Conservation (phyloP, 2,797 vertebrate species). For the Iguana delicatissima region DNA sequence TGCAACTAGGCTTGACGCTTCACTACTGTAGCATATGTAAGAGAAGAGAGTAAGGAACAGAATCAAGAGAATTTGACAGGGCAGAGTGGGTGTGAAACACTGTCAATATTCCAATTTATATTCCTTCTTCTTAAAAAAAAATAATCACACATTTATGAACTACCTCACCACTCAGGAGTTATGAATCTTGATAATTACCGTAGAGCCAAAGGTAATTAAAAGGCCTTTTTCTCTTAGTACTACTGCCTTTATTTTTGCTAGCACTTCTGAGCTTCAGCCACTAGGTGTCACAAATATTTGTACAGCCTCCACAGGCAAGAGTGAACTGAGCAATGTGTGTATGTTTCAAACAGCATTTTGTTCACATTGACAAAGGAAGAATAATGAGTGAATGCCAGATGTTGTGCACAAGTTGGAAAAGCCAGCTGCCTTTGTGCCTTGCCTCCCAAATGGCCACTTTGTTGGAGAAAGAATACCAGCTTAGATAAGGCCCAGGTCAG, state of each 20-base stretch:
- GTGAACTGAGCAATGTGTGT: neutral
- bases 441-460: too few relatives aligned
- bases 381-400: neutral
- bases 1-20: neutral
- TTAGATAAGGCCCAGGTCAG: neutral
- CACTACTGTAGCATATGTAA: neutral
- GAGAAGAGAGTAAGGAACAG: neutral
- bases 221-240: neutral
- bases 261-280: conserved; percentile 48
- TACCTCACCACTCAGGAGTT: neutral
- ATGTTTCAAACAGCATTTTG: neutral
- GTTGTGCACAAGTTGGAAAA: neutral
- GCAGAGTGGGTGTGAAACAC: neutral
- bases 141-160: neutral
- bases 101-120: neutral
- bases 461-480: neutral
- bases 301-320: conserved; percentile 10
- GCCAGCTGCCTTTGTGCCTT: neutral
- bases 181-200: neutral
- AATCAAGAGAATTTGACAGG: neutral
- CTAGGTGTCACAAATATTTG: conserved; percentile 53
- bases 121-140: neutral
- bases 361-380: neutral
- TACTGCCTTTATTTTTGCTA: conserved; percentile 41
- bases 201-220: neutral